These are phyloP conservation scores for Mesorhabditis sp. DNA, from an alignment of 2,888 invertebrate species.

Conservation along the genomic window DNA sequence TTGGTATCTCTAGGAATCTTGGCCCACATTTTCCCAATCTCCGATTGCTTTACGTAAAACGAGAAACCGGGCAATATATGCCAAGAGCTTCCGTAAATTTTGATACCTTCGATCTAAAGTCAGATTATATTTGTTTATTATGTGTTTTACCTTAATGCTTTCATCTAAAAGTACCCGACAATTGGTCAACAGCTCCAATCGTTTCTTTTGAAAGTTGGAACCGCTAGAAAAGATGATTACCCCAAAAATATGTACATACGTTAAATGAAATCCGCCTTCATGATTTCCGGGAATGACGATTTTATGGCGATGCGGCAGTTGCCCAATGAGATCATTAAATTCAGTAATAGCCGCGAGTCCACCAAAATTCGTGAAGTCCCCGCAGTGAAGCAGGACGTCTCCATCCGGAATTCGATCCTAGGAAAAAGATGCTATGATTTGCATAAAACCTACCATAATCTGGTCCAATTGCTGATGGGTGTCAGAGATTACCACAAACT, in stretches of 20 bases:
- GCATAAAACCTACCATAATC: background rate
- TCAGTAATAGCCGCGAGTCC: constrained; percentile 30
- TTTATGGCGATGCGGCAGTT: constrained; percentile 75
- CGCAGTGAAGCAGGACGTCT: constrained; percentile 79
- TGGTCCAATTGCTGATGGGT: too few species aligned
- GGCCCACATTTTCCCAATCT: constrained; percentile 81
- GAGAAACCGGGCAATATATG: constrained; percentile 50
- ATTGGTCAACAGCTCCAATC: constrained; percentile 68
- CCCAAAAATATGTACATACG: too few species aligned
- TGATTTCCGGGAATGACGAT: constrained; percentile 83
- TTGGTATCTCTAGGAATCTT: constrained; percentile 74
- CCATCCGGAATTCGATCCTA: constrained; percentile 72
- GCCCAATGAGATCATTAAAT: constrained; percentile 59
- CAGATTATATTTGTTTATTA: background rate
- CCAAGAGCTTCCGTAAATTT: constrained; percentile 52
- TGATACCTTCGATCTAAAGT: constrained; percentile 48
- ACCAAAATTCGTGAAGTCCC: constrained; percentile 71
- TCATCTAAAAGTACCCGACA: too few species aligned
- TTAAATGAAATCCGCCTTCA: constrained; percentile 70
- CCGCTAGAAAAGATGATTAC: too few species aligned
- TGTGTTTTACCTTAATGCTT: too few species aligned
- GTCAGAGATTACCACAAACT: too few species aligned
- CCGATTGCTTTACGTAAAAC: constrained; percentile 53
- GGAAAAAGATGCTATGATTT: background rate
- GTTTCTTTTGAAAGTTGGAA: constrained; percentile 14